Evolutionary conservation across 2,113 vertebrate genomes (phyloP).

Genomic region (Aythya baeri): DNA sequence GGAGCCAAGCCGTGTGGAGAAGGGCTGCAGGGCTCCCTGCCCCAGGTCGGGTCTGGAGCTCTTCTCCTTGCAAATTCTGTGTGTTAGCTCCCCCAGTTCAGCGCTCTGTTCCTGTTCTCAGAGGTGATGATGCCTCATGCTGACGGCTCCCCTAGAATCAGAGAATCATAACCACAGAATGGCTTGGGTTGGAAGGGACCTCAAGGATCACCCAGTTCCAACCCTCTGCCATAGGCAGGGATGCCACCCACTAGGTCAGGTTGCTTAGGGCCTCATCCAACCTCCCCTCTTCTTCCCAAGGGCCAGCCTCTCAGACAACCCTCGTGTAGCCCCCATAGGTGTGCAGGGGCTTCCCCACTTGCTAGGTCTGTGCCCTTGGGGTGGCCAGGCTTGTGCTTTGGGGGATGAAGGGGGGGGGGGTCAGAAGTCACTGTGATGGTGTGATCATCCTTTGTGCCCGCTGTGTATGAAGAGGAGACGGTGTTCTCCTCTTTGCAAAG

Average conservation of each 20-base stretch:
- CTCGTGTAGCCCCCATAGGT: neutral
- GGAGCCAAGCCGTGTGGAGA: neutral
- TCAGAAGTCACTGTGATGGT: neutral
- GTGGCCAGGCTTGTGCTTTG: fast-evolving
- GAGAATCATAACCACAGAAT: too few species aligned
- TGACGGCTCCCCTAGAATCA: neutral
- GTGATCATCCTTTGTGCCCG: neutral
- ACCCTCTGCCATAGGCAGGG: too few species aligned
- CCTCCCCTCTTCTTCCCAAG: neutral
- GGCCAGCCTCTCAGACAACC: neutral
- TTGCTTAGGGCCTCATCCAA: too few species aligned
- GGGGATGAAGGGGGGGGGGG: neutral
- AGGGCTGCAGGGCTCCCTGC: neutral
- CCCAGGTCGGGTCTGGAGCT: neutral
- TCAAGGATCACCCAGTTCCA: too few species aligned
- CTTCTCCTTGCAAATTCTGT: neutral
- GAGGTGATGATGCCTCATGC: neutral
- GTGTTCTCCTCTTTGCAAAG: neutral
- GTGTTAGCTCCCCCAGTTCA: fast-evolving
- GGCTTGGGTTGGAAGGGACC: too few species aligned
- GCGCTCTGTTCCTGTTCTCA: neutral
- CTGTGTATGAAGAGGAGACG: neutral
- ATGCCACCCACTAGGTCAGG: too few species aligned
- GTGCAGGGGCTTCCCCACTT: neutral
- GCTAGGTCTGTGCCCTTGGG: fast-evolving